Percentiles rank a stretch among this genome's conserved stretches.
phyloP scores from a whole-genome alignment of 2,797 vertebrate genomes.

The Martes flavigula region DNA sequence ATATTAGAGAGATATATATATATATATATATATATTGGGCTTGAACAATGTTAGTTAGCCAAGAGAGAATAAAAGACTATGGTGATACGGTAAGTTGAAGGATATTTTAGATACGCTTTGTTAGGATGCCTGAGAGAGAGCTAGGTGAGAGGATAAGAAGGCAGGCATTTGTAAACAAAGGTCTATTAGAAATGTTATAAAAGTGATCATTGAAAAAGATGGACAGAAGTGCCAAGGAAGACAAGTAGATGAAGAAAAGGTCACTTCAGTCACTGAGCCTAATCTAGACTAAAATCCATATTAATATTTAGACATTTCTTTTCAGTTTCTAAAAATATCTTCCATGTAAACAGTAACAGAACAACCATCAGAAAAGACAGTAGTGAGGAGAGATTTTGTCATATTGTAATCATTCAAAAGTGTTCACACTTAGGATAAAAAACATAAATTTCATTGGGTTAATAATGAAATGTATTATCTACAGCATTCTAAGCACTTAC shows the following conservation, averaged over 20 bases:
- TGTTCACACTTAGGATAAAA: not conserved
- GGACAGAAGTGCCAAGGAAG: not conserved
- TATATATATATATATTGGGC: not conserved
- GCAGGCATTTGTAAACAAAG: not conserved
- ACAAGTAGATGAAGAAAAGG: not conserved
- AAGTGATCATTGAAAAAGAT: not conserved
- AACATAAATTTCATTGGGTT: conserved; percentile 24
- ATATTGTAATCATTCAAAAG: not conserved
- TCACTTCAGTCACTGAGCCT: not conserved
- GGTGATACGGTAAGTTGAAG: not conserved
- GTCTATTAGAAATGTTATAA: not conserved
- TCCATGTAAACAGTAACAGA: not conserved
- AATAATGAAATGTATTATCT: conserved; percentile 21
- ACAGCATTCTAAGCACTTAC: not conserved
- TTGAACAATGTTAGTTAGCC: not conserved
- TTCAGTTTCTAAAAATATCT: not conserved
- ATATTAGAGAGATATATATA: too few species aligned
- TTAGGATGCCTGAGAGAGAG: not conserved
- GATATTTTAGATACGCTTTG: not conserved
- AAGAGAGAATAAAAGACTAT: not conserved
- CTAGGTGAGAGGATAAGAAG: not conserved
- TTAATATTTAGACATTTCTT: not conserved
- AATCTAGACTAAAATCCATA: not conserved
- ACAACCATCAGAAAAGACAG: not conserved
- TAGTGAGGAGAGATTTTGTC: not conserved